A percentile compares a stretch with the other conserved stretches of the same genome.
Evolutionary conservation across 23 tunicate species (phyloP).

Genomic region (Clavelina lepadiformis): DNA sequence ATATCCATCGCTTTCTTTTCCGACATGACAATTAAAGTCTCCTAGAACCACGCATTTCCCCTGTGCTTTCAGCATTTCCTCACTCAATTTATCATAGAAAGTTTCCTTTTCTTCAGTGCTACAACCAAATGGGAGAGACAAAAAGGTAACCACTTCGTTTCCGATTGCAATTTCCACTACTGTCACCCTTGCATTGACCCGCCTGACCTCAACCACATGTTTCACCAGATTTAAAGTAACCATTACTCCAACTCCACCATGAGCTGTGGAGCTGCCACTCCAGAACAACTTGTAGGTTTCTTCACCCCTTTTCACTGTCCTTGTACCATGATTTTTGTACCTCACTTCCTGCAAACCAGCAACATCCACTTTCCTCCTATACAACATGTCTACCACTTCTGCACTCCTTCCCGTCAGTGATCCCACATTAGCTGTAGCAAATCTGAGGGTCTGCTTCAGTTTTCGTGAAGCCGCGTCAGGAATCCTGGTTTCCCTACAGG

Average conservation of each 20-base stretch:
- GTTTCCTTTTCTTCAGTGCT: conserved; percentile 14
- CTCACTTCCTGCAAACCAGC: not conserved
- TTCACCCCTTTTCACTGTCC: too few species aligned
- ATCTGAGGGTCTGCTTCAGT: conserved; percentile 1
- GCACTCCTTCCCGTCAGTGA: conserved; percentile 1
- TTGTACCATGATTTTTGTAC: too few species aligned
- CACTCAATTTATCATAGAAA: conserved; percentile 1
- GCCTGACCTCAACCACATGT: conserved; percentile 8
- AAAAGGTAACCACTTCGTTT: conserved; percentile 1
- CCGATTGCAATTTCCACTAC: conserved; percentile 10
- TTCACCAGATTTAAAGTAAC: not conserved
- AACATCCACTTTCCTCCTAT: not conserved
- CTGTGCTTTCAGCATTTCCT: conserved; percentile 7
- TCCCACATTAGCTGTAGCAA: conserved; percentile 6
- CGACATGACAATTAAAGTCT: conserved; percentile 5
- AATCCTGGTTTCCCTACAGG: conserved; percentile 7
- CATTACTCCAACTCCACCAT: conserved; percentile 9
- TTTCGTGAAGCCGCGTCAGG: not conserved
- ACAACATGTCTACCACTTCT: not conserved
- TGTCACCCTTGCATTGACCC: conserved; percentile 2
- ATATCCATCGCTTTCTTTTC: conserved; percentile 2
- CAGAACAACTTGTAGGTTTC: too few species aligned
- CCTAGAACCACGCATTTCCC: not conserved
- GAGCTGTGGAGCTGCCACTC: too few species aligned
- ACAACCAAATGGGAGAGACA: conserved; percentile 17